Evolutionary conservation across 1,140 invertebrate genomes (phyloP), one percentile per base, ranked within the genome.

Genomic region (Stegodyphus dumicola): DNA sequence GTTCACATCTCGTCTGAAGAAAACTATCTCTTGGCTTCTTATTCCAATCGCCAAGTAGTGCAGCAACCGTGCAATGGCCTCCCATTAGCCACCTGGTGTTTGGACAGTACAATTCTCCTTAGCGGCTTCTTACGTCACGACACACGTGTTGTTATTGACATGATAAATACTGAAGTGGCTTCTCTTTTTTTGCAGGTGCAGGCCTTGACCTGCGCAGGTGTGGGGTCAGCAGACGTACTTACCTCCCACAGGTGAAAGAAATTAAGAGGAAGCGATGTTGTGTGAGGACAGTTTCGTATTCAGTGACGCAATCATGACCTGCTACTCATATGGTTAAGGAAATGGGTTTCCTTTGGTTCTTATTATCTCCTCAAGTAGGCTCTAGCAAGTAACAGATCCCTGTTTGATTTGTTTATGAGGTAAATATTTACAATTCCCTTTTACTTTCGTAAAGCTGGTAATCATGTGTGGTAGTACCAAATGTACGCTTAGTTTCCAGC

Each of bases 171-270:
- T 69, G 49, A 53, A 53, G 33, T 78, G 65, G 65, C 64, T 67
- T 67, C 64, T 78, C 65, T 69, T 69, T 69, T 69, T 51, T 33
- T 78, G 77, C 77, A 78, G 77, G 77, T 78, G 77, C 51, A 78
- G 77, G 77, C 77, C 77, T 78, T 78, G 77, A 78, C 65, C 77
- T 78, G 77, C 77, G 77, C 77, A 78, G 77, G 77, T 78, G 77
- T 78, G n/a, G 77, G 77, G 77, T 78, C 77, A 78, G 51, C 77
- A 64, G 60, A 65, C 60, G 60, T 48, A 65, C 60, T 65, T 66
- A 77, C 75, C 60, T 6, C 18, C 60, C 11, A 18, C 10, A 77
- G 15, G 6, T 60, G 9, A 75, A 60, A 66, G 75, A 67, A 11
- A 18, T 67, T 9, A n/a, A 67, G 66, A 67, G 11, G 75, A 77